These are phyloP conservation scores for Apus apus DNA, from an alignment of 2,113 vertebrate genomes.

Conservation along the genomic window DNA sequence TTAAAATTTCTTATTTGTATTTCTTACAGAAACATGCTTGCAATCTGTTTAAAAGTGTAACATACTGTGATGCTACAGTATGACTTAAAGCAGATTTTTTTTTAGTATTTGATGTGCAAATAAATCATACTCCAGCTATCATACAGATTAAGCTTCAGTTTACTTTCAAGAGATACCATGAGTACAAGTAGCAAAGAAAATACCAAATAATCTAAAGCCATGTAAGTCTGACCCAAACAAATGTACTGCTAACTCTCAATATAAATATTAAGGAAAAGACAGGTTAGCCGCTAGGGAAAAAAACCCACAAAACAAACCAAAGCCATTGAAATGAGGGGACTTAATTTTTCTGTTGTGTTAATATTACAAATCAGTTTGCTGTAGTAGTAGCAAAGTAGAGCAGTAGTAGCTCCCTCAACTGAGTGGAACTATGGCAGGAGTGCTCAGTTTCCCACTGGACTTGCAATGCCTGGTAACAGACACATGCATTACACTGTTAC, in stretches of 20 bases:
- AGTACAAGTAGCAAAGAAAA: not conserved
- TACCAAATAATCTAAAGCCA: not conserved
- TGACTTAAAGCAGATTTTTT: slow-evolving; percentile 5
- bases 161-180: not conserved
- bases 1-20: not conserved
- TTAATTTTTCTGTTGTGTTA: not conserved
- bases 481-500: not conserved
- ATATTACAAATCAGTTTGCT: not conserved
- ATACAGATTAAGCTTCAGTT: not conserved
- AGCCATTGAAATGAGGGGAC: not conserved
- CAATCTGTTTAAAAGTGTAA: not conserved
- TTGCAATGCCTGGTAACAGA: not conserved
- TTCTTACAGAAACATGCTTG: not conserved
- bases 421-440: not conserved
- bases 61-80: not conserved
- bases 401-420: not conserved
- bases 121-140: not conserved
- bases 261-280: not conserved
- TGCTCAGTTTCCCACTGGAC: not conserved
- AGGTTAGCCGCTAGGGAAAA: not conserved
- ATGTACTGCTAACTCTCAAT: not conserved
- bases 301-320: not conserved
- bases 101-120: not conserved
- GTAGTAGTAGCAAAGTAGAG: too few relatives aligned
- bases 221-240: not conserved